Conservation (phyloP, 2,888 invertebrate genomes). For the Globia sparganii region DNA sequence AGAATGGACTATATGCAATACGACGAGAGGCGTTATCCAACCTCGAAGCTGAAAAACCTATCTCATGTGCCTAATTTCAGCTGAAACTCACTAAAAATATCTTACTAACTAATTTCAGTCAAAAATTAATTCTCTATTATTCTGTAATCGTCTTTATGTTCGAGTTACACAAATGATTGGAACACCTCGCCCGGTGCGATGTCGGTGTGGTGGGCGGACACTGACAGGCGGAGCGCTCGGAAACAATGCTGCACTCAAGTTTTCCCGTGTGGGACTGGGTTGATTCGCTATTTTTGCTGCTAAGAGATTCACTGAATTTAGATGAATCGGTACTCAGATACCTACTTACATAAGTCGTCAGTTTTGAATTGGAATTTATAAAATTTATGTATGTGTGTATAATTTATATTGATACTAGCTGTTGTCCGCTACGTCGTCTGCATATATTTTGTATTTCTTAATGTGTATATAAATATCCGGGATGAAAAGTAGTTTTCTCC, state of each 20-base stretch:
- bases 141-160: neutral
- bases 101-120: neutral
- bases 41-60: neutral
- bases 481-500: no score
- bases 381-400: no score
- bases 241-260: constrained; percentile 55
- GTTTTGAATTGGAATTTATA: neutral
- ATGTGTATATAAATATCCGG: no score
- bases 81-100: neutral
- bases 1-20: neutral
- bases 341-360: no score
- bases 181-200: neutral
- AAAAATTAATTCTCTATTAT: neutral
- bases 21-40: no score
- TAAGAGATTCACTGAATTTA: constrained; percentile 30
- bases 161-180: constrained; percentile 12
- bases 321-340: neutral
- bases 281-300: constrained; percentile 44
- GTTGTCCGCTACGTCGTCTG: neutral
- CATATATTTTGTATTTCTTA: neutral
- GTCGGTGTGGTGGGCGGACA: constrained; percentile 44
- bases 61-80: neutral
- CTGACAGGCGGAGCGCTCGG: constrained; percentile 28
- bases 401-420: neutral
- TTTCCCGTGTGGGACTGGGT: constrained; percentile 57